Conservation (phyloP, 2,113 vertebrate genomes). For the Hypanus sabinus region DNA sequence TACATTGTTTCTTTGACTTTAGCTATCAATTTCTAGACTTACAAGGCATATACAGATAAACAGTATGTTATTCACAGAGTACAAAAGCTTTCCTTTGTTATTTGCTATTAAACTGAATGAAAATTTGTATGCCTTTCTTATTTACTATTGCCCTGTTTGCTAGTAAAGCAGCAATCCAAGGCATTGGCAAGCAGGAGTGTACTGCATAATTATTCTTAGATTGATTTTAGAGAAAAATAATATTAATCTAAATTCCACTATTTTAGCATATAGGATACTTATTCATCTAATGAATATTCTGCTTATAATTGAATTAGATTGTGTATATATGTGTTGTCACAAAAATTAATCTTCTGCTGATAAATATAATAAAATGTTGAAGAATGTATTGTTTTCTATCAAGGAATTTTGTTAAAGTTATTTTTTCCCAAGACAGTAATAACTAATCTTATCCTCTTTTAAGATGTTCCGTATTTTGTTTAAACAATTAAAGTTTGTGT, state of each 20-base stretch:
- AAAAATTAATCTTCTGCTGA: slow-evolving; percentile 2
- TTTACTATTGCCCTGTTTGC: neutral
- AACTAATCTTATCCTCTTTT: slow-evolving; percentile 6
- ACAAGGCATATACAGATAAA: neutral
- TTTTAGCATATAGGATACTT: neutral
- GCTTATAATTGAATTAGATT: neutral
- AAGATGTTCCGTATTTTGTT: slow-evolving; percentile 20
- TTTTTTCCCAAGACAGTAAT: neutral
- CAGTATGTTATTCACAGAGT: neutral
- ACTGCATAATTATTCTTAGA: neutral
- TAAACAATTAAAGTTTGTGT: slow-evolving; percentile 9
- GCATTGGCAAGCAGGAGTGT: neutral
- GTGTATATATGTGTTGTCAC: neutral
- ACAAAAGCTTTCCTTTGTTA: neutral
- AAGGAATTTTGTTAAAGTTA: slow-evolving; percentile 13
- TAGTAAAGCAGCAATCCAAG: neutral
- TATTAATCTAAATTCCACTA: neutral
- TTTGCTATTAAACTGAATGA: neutral
- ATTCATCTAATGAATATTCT: neutral
- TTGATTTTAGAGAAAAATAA: neutral
- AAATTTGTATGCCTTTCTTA: neutral
- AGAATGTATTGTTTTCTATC: neutral
- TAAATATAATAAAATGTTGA: neutral
- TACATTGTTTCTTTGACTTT: neutral
- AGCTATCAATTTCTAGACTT: neutral